phyloP scores from a whole-genome alignment of 1,140 invertebrate genomes.

The Conus betulinus region DNA sequence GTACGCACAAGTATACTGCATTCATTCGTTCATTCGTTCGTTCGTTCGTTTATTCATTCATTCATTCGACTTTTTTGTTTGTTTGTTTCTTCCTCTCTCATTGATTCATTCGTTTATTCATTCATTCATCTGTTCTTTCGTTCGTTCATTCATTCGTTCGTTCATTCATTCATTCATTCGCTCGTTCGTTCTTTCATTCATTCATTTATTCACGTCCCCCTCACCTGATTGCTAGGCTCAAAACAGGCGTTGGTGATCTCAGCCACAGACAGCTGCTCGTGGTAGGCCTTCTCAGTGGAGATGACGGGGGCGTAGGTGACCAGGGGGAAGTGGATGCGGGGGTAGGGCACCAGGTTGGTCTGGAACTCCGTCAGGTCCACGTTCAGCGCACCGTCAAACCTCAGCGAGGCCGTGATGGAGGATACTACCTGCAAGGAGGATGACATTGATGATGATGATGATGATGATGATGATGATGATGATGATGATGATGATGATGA shows the following conservation, averaged over 20 bases:
- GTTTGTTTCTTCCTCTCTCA: neutral
- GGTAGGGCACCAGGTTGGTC: slow-evolving; percentile 78
- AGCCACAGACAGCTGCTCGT: slow-evolving; percentile 73
- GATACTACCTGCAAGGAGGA: slow-evolving; percentile 79
- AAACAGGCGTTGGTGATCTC: slow-evolving; percentile 87
- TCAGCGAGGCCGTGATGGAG: slow-evolving; percentile 54
- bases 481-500: neutral
- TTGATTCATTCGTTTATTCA: neutral
- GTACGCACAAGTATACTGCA: no score
- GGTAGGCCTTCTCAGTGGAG: slow-evolving; percentile 69
- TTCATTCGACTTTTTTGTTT: neutral
- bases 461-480: neutral
- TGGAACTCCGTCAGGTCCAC: slow-evolving; percentile 71
- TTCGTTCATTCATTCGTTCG: neutral
- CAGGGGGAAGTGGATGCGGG: slow-evolving; percentile 66
- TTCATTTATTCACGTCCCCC: neutral
- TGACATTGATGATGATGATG: neutral
- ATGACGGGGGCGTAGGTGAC: slow-evolving; percentile 60
- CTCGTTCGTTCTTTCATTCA: neutral
- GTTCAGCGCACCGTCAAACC: slow-evolving; percentile 77
- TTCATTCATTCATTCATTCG: neutral
- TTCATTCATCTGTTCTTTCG: neutral
- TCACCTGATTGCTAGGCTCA: slow-evolving; percentile 89
- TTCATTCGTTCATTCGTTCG: no score
- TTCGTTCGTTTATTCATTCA: neutral